Base-by-base conservation (phyloP, 2,113 vertebrate species). In the Suricata suricatta region DNA sequence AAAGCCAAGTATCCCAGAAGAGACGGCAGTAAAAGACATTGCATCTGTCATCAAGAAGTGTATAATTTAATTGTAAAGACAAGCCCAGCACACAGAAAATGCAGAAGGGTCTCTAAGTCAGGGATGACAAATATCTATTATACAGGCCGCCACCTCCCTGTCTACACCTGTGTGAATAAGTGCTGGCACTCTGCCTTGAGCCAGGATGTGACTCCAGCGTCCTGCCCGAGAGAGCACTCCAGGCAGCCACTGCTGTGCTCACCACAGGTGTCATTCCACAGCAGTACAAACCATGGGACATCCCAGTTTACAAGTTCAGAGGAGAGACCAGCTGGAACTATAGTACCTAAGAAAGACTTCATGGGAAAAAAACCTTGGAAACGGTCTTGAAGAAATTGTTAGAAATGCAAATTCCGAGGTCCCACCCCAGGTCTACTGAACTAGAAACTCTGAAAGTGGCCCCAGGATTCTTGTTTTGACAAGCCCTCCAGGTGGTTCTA, bases 41-140 rank as follows among this genome's bases (percentile, higher is more conserved):
- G n/a, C 15, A 63, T 64, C 87, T 90, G n/a, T 76, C 91, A 90
- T 76, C 77, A 71, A 87, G 69, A 68, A 90, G 27, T 17, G 0
- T 33, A 29, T 21, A 10, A 16, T n/a, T 90, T 74, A n/a, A 38
- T 50, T 69, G 16, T n/a, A 77, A 90, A 96, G 64, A 66, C 35
- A 87, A 90, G 57, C 12, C 63, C 50, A 41, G 10, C 0, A 68
- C 11, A 10, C 25, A 47, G 63, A 52, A 87, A 88, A 92, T 14
- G 60, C 7, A 41, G 52, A 5, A 44, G 57, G 52, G 29, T 23
- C n/a, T 86, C 64, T 60, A 82, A 52, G 50, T 52, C 14, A 27
- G 41, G 47, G 52, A 47, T 31, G 60, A 60, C 35, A 52, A 35
- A 3, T 50, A 71, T 13, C 83, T 41, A 31, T 15, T 50, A 27